phyloP scores from a whole-genome alignment of 2,888 invertebrate genomes.

The Hyalella azteca region DNA sequence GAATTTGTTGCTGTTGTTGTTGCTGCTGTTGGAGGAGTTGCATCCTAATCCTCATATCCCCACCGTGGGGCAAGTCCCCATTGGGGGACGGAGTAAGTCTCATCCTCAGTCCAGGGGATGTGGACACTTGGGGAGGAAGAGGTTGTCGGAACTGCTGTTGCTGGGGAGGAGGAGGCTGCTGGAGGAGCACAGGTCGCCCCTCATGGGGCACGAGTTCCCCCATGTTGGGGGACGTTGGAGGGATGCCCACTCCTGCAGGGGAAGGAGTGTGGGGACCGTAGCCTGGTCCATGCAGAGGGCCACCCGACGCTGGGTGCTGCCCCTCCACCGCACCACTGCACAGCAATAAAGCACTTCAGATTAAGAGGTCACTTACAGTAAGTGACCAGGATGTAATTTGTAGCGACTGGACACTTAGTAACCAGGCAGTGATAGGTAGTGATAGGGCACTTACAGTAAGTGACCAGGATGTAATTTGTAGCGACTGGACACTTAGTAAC shows the following conservation, averaged over 20 bases:
- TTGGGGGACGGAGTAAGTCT: neutral
- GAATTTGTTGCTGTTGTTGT: neutral
- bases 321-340: neutral
- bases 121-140: neutral
- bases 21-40: neutral
- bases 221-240: neutral
- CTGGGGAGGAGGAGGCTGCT: neutral
- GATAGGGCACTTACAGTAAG: too few relatives aligned
- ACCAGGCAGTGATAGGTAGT: too few relatives aligned
- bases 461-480: too few relatives aligned
- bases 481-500: too few relatives aligned
- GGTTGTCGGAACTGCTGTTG: constrained; percentile 9
- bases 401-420: too few relatives aligned
- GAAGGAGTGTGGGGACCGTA: neutral
- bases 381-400: too few relatives aligned
- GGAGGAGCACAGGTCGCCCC: neutral
- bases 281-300: neutral
- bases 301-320: neutral
- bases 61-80: neutral
- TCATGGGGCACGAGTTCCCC: neutral
- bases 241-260: neutral
- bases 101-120: neutral
- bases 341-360: too few relatives aligned
- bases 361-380: too few relatives aligned
- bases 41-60: neutral